These are phyloP conservation scores for Hemicentrotus pulcherrimus DNA, from an alignment of 35 echinoderm and acorn worm genomes.

Conservation along the genomic window DNA sequence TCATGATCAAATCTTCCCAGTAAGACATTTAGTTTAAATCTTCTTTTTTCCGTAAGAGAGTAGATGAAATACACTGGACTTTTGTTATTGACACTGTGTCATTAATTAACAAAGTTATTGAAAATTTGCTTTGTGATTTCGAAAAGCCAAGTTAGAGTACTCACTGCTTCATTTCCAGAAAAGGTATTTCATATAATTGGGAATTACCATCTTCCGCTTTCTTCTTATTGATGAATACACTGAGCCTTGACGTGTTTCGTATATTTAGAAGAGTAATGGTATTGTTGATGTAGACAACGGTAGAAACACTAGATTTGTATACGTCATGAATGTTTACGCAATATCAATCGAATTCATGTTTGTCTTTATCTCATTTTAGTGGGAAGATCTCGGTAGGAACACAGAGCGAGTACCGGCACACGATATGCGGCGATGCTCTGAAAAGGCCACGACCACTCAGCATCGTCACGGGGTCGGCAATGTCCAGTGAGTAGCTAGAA, in stretches of 20 bases:
- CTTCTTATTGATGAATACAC: too few species aligned
- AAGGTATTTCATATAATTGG: too few species aligned
- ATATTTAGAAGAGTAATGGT: not conserved
- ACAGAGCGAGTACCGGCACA: conserved; percentile 36
- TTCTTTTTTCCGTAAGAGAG: too few species aligned
- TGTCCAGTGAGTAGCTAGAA: not conserved
- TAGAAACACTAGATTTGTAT: too few species aligned
- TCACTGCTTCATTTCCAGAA: too few species aligned
- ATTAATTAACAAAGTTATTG: not conserved
- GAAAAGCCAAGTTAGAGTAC: too few species aligned
- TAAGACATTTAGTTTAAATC: not conserved
- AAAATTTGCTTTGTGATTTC: not conserved
- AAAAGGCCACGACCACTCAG: conserved; percentile 39
- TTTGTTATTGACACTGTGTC: not conserved
- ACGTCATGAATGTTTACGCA: too few species aligned
- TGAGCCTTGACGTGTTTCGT: not conserved
- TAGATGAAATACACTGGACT: too few species aligned
- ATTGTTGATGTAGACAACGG: too few species aligned
- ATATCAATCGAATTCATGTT: too few species aligned
- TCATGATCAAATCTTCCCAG: conserved; percentile 63
- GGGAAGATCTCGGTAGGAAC: conserved; percentile 39
- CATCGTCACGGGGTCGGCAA: conserved; percentile 21
- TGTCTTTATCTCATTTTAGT: not conserved
- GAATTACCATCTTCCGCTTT: too few species aligned
- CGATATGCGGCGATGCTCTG: conserved; percentile 22